Base-by-base conservation (phyloP, 2,797 vertebrate genomes). In the Silurus lanzhouensis region DNA sequence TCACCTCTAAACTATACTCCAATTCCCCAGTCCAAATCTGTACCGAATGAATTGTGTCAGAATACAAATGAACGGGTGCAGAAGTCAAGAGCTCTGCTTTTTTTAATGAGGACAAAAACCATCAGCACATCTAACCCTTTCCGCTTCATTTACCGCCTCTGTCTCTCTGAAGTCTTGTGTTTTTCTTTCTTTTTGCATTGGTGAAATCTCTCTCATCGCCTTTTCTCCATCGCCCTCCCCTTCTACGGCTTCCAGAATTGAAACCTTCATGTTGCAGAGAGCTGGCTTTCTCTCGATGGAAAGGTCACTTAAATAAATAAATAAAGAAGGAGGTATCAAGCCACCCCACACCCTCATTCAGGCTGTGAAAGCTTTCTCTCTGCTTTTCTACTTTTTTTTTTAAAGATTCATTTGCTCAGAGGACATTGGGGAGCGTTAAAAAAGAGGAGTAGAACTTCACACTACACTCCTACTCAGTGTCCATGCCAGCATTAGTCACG, bases 41-140 rank as follows among this genome's bases (percentile, higher is more conserved):
- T 85, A 90, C 89, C 78, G 58, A 91, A 90, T 88, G 92, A 91
- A 91, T 92, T 88, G 90, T 71, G 12, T 87, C 67, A 57, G 93
- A 94, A 94, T 95, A 94, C 93, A 93, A 95, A 95, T 93, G 91
- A 94, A 88, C 91, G 89, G 70, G 88, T 87, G 79, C 82, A 90
- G 81, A 87, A 91, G 86, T 91, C 92, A 84, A 92, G 91, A 92
- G 91, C 92, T 91, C 89, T 91, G 92, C 92, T 93, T 94, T 95
- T 92, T 95, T 94, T 95, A 94, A 95, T 95, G 94, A 95, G 94
- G 93, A 94, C 94, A 92, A 93, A 94, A 95, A 91, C 91, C 91
- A 93, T 94, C 93, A 90, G 93, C 93, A 92, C 91, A 90, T 95
- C 94, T 92, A 92, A 93, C 93, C 94, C 92, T 93, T 91, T 93